These are phyloP conservation scores for Otus scops DNA, from an alignment of 2,797 vertebrate species.

Conservation along the genomic window DNA sequence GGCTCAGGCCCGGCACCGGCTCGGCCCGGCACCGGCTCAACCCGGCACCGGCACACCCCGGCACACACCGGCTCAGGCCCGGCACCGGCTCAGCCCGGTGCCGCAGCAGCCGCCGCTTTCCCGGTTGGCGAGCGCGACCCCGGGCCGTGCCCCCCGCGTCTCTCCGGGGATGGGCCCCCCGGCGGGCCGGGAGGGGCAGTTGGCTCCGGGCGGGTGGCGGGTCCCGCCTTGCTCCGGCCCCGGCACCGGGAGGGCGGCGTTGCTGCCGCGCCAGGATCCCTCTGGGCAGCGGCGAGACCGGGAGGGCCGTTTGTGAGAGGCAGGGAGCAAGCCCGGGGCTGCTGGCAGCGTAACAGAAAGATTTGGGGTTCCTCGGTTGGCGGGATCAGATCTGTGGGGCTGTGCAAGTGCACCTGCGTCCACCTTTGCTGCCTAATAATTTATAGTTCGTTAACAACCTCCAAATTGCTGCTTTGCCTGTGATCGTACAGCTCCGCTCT, in stretches of 20 bases:
- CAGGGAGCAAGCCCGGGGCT: not conserved
- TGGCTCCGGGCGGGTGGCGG: not conserved
- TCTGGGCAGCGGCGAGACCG: not conserved
- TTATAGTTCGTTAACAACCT: not conserved
- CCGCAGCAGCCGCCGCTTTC: too few relatives aligned
- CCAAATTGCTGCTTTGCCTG: not conserved
- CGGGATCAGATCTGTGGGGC: rapidly evolving
- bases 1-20: too few relatives aligned
- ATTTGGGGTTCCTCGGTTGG: not conserved
- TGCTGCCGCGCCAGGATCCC: not conserved
- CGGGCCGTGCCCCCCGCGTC: not conserved
- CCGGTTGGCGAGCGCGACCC: not conserved
- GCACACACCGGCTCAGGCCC: too few relatives aligned
- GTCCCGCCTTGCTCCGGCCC: not conserved
- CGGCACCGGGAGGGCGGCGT: too few relatives aligned
- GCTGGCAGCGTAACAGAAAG: not conserved
- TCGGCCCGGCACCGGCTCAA: too few relatives aligned
- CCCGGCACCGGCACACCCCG: too few relatives aligned
- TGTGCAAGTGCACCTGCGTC: not conserved
- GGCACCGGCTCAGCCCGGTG: too few relatives aligned
- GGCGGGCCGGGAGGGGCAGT: too few relatives aligned
- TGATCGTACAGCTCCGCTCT: rapidly evolving
- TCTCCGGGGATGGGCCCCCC: not conserved
- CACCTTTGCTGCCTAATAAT: not conserved
- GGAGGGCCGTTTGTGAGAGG: rapidly evolving